A percentile compares a stretch with the other conserved stretches of the same genome.
phyloP scores from a whole-genome alignment of 2,113 vertebrate genomes.

The Carollia perspicillata region DNA sequence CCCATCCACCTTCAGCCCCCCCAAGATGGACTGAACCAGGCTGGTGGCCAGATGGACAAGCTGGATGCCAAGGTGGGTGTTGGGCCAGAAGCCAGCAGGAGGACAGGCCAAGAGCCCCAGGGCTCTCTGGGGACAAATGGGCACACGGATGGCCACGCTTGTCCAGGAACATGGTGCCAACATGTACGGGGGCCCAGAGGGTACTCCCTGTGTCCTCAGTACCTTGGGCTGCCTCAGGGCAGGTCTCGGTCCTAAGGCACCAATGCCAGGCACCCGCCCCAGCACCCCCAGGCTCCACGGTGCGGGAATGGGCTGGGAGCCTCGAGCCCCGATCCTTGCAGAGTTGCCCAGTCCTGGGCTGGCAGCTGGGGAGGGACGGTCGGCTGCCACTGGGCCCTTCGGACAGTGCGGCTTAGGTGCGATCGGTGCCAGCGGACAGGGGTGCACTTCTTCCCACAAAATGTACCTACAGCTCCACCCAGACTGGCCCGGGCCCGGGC shows the following conservation, averaged over 20 bases:
- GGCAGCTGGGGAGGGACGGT: neutral
- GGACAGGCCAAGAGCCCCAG: conserved; percentile 21
- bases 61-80: conserved; percentile 71
- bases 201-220: neutral
- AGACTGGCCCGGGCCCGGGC: neutral
- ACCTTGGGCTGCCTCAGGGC: neutral
- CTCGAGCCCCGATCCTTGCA: neutral
- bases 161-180: neutral
- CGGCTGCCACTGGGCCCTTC: neutral
- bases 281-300: neutral
- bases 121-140: neutral
- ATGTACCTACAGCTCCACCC: neutral
- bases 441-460: neutral
- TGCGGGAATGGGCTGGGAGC: neutral
- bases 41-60: conserved; percentile 57
- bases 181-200: neutral
- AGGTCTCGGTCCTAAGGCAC: neutral
- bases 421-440: neutral
- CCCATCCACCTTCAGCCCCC: conserved; percentile 21
- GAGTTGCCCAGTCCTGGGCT: neutral
- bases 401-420: neutral
- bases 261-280: neutral
- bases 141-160: neutral
- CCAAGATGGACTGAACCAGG: conserved; percentile 66
- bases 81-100: conserved; percentile 13